Evolutionary conservation across 2,797 vertebrate genomes (phyloP).

Genomic region (Artibeus lituratus): DNA sequence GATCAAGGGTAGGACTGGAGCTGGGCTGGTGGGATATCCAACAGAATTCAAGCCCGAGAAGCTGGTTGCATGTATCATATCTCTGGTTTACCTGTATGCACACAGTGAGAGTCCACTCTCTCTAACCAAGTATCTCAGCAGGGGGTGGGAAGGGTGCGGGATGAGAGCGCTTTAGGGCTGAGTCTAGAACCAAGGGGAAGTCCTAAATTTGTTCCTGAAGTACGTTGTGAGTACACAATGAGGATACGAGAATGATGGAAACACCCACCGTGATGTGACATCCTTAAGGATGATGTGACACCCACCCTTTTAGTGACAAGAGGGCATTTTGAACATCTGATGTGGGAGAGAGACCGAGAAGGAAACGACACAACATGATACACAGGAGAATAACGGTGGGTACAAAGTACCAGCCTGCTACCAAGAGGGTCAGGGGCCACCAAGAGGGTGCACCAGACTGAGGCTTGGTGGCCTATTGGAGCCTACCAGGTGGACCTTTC

Average conservation of each 20-base stretch:
- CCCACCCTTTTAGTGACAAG: neutral
- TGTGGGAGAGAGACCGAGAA: neutral
- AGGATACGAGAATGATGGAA: neutral
- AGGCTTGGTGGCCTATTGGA: neutral
- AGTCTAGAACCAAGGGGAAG: neutral
- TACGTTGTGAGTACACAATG: neutral
- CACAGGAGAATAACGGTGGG: neutral
- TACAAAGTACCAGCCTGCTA: neutral
- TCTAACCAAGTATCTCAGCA: neutral
- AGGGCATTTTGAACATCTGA: neutral
- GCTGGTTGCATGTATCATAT: neutral
- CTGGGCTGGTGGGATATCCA: neutral
- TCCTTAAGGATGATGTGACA: too few species aligned
- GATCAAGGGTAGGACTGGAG: accelerated
- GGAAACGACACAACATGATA: neutral
- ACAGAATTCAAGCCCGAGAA: neutral
- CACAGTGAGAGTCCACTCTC: neutral
- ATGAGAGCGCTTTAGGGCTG: accelerated
- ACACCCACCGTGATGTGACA: neutral
- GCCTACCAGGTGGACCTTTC: neutral
- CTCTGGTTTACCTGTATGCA: neutral
- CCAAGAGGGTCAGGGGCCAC: neutral
- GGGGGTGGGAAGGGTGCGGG: neutral
- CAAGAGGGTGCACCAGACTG: neutral
- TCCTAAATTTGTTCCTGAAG: neutral